These are phyloP conservation scores for Oryzias dopingdopingensis DNA, from an alignment of 2,797 vertebrate species.

Conservation along the genomic window DNA sequence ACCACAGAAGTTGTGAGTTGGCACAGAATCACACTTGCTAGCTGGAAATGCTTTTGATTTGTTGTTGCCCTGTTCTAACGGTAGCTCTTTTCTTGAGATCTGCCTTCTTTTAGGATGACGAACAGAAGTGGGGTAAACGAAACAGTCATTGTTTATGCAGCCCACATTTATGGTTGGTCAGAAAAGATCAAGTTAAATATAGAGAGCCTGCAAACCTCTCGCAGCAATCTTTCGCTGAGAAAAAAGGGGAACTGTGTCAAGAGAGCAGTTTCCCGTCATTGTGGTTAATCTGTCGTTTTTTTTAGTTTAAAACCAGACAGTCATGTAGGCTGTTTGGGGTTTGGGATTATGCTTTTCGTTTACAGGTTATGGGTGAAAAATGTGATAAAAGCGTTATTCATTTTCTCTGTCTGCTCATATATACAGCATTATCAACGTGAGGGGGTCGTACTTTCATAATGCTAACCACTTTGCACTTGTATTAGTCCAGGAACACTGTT, in stretches of 20 bases:
- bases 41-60: neutral
- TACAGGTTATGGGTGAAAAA: neutral
- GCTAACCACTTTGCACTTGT: no score
- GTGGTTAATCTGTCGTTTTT: slow-evolving; percentile 29
- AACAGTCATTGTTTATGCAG: slow-evolving; percentile 25
- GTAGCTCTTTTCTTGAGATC: neutral
- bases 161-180: slow-evolving; percentile 2
- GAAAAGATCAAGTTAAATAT: slow-evolving; percentile 44
- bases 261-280: slow-evolving; percentile 61
- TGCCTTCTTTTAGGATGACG: slow-evolving; percentile 4
- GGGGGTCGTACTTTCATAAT: no score
- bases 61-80: neutral
- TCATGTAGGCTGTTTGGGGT: no score
- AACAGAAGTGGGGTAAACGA: slow-evolving; percentile 1
- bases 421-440: no score
- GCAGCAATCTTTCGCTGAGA: slow-evolving; percentile 51
- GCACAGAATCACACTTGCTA: slow-evolving; percentile 1
- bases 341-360: neutral
- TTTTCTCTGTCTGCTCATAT: neutral
- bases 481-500: no score
- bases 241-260: slow-evolving; percentile 61
- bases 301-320: neutral
- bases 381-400: neutral
- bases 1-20: neutral
- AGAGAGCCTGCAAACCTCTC: slow-evolving; percentile 20